Base-by-base conservation (phyloP, 1,140 invertebrate species). In the Chelonus insularis region DNA sequence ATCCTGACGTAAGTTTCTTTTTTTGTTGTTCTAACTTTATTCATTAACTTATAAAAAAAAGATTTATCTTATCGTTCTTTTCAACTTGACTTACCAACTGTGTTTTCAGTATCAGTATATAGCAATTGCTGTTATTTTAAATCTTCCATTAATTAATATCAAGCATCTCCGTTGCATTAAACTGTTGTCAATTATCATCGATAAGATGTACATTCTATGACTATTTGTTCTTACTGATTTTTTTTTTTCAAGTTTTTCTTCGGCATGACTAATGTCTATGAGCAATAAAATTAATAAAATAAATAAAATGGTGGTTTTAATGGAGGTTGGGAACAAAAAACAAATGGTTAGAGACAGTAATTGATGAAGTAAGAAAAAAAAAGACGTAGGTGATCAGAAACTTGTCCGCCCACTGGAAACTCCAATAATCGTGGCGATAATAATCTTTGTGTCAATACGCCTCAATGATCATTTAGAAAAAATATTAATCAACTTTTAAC, bases 1-100 rank as follows among this genome's bases (percentile, higher is more conserved):
- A 98, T 84, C 98, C 98, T 86, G 97, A 99, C 81, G 97, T 99
- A 87, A 96, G 93, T 94, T 29, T 16, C 16, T 45, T 16, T 45
- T 16, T 16, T 14, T 45, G 5, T 18, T 45, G 1, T 3, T 45
- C n/a, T 45, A 16, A n/a, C n/a, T n/a, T n/a, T n/a, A n/a, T n/a
- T n/a, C 9, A 41, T 41, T 41, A 41, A 41, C 2, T 11, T 11
- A 41, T 12, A 4, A 61, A 63, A 57, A 65, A 51, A 57, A 64
- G 60, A 64, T 41, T 52, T 9, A 14, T 29, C 37, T 32, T 18
- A 50, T 34, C 5, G 39, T 32, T 60, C 47, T 14, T 52, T 36
- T 16, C 1, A 6, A 7, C 7, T 6, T 54, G 25, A 54, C 12
- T 29, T 7, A 29, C 25, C 7, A 7, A 29, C 7, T 29, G 7